Evolutionary conservation across 1,140 invertebrate species (phyloP).

Genomic region (Cyclargus thomasi): DNA sequence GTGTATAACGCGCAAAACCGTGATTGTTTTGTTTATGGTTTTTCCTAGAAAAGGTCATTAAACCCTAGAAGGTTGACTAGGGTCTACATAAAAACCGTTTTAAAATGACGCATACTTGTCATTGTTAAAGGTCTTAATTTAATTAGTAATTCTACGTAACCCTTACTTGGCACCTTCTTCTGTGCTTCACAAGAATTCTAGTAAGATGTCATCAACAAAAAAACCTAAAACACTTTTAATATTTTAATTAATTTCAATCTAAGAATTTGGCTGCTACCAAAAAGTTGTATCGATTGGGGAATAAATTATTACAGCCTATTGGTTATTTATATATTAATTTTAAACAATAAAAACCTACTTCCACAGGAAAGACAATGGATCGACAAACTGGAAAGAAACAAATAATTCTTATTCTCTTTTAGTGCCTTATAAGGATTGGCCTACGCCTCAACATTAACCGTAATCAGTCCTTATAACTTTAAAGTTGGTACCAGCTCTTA

Average conservation of each 20-base stretch:
- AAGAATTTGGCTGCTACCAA: neutral
- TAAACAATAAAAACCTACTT: too few species aligned
- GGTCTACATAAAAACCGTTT: neutral
- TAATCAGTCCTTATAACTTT: too few species aligned
- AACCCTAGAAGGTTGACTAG: neutral
- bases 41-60: constrained; percentile 43
- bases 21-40: constrained; percentile 7
- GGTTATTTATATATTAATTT: neutral
- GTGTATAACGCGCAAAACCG: neutral
- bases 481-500: too few species aligned
- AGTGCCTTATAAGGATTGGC: too few species aligned
- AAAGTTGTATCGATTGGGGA: neutral
- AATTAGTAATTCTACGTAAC: neutral
- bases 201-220: too few species aligned
- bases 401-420: too few species aligned
- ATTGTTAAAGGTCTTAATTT: neutral
- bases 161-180: neutral
- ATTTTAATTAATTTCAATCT: neutral
- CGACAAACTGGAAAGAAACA: neutral
- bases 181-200: too few species aligned
- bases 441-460: too few species aligned
- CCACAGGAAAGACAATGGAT: too few species aligned
- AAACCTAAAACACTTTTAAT: too few species aligned
- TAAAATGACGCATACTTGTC: neutral
- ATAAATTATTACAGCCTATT: neutral